These are phyloP conservation scores for Drosophila simulans DNA, from an alignment of 1,140 invertebrate genomes.

Conservation along the genomic window DNA sequence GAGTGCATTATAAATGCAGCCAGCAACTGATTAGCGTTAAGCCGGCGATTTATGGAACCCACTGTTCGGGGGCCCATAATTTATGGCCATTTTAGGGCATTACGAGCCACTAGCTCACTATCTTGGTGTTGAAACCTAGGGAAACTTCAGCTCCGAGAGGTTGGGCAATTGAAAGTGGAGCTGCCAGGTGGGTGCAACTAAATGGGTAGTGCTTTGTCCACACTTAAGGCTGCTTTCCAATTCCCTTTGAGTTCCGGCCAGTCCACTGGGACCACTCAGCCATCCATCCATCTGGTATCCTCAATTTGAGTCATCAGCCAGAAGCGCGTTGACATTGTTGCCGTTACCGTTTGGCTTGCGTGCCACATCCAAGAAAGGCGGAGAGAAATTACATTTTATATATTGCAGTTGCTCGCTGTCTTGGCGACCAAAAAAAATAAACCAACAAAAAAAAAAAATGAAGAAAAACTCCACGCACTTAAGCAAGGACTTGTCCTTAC, in stretches of 20 bases:
- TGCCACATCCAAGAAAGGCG: conserved; percentile 44
- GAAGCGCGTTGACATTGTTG: conserved; percentile 46
- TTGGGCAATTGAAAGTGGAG: conserved; percentile 19
- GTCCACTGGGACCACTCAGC: conserved; percentile 41
- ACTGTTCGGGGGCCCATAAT: conserved; percentile 44
- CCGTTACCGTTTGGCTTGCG: conserved; percentile 41
- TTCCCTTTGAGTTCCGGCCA: neutral
- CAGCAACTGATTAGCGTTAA: conserved; percentile 74
- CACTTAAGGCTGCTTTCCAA: conserved; percentile 9
- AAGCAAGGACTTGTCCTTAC: conserved; percentile 46
- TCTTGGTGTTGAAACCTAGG: conserved; percentile 23
- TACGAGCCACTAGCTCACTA: conserved; percentile 5
- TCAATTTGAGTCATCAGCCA: conserved; percentile 75
- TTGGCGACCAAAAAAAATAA: too few species aligned
- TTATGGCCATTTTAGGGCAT: conserved; percentile 55
- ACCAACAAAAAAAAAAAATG: too few species aligned
- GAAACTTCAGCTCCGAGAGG: conserved; percentile 12
- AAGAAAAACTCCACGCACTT: conserved; percentile 50
- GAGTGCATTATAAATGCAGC: conserved; percentile 70
- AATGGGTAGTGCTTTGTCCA: conserved; percentile 16
- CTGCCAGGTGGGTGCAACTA: conserved; percentile 11
- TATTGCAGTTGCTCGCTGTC: conserved; percentile 41
- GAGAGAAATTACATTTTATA: conserved; percentile 60
- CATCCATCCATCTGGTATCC: conserved; percentile 41
- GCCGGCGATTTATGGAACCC: conserved; percentile 66